Evolutionary conservation across 2,113 vertebrate genomes (phyloP), one percentile per base, ranked within the genome.

Genomic region (Carettochelys insculpta): DNA sequence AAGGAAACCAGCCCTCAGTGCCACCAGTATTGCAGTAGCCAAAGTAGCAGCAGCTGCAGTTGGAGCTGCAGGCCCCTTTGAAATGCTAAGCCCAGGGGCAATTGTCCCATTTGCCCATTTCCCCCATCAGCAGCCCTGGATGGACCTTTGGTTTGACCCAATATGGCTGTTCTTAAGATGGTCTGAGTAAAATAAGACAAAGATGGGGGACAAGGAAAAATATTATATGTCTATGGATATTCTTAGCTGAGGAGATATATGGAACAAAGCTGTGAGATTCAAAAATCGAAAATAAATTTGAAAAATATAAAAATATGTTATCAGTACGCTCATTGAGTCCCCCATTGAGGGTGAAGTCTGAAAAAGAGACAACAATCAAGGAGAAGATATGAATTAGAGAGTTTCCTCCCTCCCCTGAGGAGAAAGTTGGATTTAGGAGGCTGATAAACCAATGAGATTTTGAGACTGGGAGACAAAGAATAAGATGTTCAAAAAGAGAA

Each of bases 161-260:
- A 12, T 29, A 56, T 56, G 54, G 27, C 54, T 29, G 12, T 56
- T 56, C 25, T 56, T 56, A 56, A 12, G 54, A 29, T 38, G 34
- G 61, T 65, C 52, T 29, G 31, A 90, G 75, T 88, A 87, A 86
- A 93, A 75, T 25, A 82, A 56, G 86, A 48, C 93, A 88, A 73
- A 2, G 38, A 68, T 77, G 45, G 88, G 79, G 95, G 93, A 71
- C 50, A 88, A 79, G 27, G 7, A 54, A 88, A 86, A 81, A 8
- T 3, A n/a, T 11, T 2, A 1, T 71, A 85, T 11, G 8, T 25
- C 85, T 16, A 79, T 54, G 79, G 68, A 87, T 82, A 43, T 53
- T 43, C 20, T 81, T 51, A 85, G 65, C 12, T 87, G 73, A 92
- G 20, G 81, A 77, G 56, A 90, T 86, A 88, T 92, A 50, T 3